Conservation (phyloP, 2,113 vertebrate genomes). For the Zosterops pallidus region DNA sequence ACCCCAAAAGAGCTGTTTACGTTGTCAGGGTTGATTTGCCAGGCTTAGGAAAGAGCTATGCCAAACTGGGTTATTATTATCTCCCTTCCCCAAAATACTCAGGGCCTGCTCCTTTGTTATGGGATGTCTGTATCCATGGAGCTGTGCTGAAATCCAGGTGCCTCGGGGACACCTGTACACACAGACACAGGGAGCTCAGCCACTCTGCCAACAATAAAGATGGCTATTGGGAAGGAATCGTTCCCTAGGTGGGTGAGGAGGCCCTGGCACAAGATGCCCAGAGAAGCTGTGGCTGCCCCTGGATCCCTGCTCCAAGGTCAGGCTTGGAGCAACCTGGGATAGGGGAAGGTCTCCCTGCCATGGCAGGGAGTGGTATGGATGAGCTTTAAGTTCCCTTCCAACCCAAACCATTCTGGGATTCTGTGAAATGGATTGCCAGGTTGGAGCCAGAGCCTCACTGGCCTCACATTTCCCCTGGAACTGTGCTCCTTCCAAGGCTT, state of each 20-base stretch:
- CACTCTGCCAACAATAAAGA: not conserved
- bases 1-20: not conserved
- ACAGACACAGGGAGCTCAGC: not conserved
- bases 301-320: not conserved
- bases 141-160: not conserved
- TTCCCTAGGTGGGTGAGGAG: rapidly evolving
- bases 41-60: not conserved
- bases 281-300: not conserved
- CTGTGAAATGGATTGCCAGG: not conserved
- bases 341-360: not conserved
- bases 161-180: not conserved
- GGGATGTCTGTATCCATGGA: not conserved
- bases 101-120: not conserved
- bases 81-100: not conserved
- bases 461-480: not conserved
- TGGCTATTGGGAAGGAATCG: not conserved
- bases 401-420: not conserved
- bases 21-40: not conserved
- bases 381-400: not conserved
- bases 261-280: not conserved
- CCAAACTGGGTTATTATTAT: not conserved
- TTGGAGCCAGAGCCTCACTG: not conserved
- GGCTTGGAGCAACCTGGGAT: rapidly evolving
- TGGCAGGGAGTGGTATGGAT: not conserved
- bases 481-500: not conserved